These are phyloP conservation scores for Caenorhabditis remanei DNA, from an alignment of 1,140 invertebrate species.

Conservation along the genomic window DNA sequence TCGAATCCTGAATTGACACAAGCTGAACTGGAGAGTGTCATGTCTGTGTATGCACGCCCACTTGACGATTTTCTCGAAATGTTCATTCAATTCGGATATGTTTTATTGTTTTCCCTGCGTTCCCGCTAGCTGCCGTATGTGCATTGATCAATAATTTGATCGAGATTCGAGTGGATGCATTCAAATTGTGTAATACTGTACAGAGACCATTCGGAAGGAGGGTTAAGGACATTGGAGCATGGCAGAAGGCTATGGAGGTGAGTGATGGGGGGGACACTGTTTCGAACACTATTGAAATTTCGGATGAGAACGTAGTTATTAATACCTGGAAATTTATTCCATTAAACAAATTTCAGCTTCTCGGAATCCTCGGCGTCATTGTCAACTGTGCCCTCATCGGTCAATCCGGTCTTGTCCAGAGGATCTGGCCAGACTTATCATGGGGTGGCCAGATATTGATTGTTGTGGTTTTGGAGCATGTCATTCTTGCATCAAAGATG, in stretches of 20 bases:
- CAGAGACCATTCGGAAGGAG: conserved; percentile 91
- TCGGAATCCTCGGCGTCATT: conserved; percentile 91
- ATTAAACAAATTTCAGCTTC: conserved; percentile 85
- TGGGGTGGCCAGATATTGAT: conserved; percentile 86
- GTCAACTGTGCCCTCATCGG: conserved; percentile 95
- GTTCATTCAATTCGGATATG: conserved; percentile 92
- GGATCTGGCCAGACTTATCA: conserved; percentile 88
- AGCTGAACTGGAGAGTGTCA: conserved; percentile 71
- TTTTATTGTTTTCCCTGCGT: conserved; percentile 95
- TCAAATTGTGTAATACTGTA: conserved; percentile 93
- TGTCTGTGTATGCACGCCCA: conserved; percentile 85
- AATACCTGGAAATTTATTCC: not conserved
- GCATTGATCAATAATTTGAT: conserved; percentile 93
- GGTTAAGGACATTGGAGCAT: conserved; percentile 94
- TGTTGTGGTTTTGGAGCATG: conserved; percentile 88
- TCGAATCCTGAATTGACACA: conserved; percentile 66
- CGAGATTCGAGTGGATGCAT: conserved; percentile 92
- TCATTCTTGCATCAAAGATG: conserved; percentile 87
- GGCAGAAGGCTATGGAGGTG: conserved; percentile 84
- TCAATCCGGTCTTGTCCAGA: conserved; percentile 88
- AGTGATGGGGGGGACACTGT: not conserved
- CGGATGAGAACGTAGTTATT: not conserved
- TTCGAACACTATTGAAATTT: not conserved
- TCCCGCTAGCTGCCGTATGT: conserved; percentile 91
- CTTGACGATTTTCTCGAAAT: conserved; percentile 97